Evolutionary conservation across 2,113 vertebrate species (phyloP).

Genomic region (Lagopus leucura): DNA sequence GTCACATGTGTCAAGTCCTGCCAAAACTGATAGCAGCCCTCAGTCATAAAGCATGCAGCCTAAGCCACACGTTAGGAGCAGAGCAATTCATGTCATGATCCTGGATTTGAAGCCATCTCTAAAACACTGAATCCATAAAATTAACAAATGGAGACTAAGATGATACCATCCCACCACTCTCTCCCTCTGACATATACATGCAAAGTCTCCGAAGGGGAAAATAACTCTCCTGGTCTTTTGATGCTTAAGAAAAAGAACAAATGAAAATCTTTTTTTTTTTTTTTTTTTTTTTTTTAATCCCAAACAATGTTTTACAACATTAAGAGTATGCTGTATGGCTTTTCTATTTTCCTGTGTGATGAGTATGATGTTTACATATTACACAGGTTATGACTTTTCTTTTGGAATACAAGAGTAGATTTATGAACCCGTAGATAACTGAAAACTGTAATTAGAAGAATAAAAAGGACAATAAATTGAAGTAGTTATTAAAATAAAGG

Average conservation of each 20-base stretch:
- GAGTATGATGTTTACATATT: background rate
- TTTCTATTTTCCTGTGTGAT: background rate
- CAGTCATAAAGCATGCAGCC: background rate
- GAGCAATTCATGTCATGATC: background rate
- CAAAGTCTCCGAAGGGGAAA: background rate
- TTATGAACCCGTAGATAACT: background rate
- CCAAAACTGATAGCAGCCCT: background rate
- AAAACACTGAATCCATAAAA: background rate
- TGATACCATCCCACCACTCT: too few species aligned
- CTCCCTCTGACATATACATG: background rate
- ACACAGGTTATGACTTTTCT: background rate
- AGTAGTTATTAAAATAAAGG: background rate
- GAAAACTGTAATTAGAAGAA: background rate
- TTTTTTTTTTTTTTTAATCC: background rate
- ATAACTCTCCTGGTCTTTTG: background rate
- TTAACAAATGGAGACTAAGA: background rate
- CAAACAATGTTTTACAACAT: background rate
- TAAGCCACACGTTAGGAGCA: background rate
- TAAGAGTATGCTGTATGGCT: background rate
- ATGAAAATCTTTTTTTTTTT: background rate
- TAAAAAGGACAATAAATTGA: background rate
- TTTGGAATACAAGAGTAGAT: background rate
- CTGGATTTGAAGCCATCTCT: background rate
- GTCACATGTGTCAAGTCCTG: background rate
- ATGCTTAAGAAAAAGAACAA: background rate